Evolutionary conservation across 2,797 vertebrate genomes (phyloP).

Genomic region (Onychomys torridus): DNA sequence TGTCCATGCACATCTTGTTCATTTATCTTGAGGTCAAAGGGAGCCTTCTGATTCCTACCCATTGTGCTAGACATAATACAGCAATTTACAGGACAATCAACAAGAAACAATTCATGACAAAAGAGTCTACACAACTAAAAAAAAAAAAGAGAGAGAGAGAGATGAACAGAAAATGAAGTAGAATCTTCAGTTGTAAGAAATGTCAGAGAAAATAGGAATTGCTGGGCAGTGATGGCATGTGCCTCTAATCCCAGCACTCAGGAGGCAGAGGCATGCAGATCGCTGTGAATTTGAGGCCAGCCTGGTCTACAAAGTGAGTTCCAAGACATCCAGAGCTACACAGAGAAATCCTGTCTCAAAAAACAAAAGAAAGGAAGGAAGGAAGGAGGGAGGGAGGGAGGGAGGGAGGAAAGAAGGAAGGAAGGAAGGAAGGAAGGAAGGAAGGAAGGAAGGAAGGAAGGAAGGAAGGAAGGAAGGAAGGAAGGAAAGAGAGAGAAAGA

Average conservation of each 20-base stretch:
- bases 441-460: too few species aligned
- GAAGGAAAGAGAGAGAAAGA: too few species aligned
- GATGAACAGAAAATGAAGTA: not conserved
- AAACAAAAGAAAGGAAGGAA: too few species aligned
- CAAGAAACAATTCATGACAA: not conserved
- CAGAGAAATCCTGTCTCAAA: too few species aligned
- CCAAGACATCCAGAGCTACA: too few species aligned
- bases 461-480: too few species aligned
- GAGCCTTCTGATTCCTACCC: not conserved
- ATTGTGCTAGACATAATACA: not conserved
- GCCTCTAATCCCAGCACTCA: not conserved
- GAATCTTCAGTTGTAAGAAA: not conserved
- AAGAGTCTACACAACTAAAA: not conserved
- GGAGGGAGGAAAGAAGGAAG: too few species aligned
- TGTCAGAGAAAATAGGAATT: not conserved
- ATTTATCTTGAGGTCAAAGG: not conserved
- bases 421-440: too few species aligned
- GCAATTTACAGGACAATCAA: not conserved
- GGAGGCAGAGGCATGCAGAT: not conserved
- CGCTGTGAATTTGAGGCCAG: too few species aligned
- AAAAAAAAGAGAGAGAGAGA: too few species aligned
- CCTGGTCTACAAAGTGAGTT: too few species aligned
- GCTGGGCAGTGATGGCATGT: not conserved
- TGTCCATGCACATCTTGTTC: not conserved
- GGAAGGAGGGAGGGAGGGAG: too few species aligned